phyloP scores from a whole-genome alignment of 2,888 invertebrate species.

The Dilophus febrilis region DNA sequence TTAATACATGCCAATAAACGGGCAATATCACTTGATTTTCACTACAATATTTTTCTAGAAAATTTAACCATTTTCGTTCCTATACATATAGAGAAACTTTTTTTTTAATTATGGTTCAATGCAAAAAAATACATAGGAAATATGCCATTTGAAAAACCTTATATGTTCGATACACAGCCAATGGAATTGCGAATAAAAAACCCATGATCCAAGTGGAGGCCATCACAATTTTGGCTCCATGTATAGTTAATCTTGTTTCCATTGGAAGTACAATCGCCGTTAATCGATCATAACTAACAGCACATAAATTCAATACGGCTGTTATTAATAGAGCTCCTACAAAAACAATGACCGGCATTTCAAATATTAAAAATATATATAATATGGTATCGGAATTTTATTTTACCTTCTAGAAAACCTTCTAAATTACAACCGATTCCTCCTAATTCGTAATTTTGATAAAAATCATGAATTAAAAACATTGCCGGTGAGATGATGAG shows the following conservation, averaged over 20 bases:
- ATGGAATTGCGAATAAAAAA: constrained; percentile 42
- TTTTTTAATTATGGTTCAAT: too few species aligned
- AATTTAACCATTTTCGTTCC: constrained; percentile 59
- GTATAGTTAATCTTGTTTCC: constrained; percentile 48
- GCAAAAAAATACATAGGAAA: too few species aligned
- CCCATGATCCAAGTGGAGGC: constrained; percentile 49
- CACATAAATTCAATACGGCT: constrained; percentile 57
- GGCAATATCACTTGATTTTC: constrained; percentile 46
- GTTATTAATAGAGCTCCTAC: constrained; percentile 52
- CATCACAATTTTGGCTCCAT: constrained; percentile 47
- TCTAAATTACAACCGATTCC: constrained; percentile 58
- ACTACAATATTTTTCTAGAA: constrained; percentile 56
- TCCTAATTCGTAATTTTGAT: constrained; percentile 60
- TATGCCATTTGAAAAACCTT: constrained; percentile 28
- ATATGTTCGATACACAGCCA: constrained; percentile 44
- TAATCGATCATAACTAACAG: constrained; percentile 66
- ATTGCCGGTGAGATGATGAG: constrained; percentile 57
- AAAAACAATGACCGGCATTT: constrained; percentile 11
- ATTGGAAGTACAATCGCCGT: constrained; percentile 61
- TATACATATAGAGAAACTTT: constrained; percentile 15
- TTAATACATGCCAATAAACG: constrained; percentile 63
- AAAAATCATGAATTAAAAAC: constrained; percentile 55
- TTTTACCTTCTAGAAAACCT: constrained; percentile 54
- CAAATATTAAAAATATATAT: constrained; percentile 10
- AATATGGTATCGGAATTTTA: neutral